Base-by-base conservation (phyloP, 64 coral and sea anemone genomes). In the Montipora capricornis region DNA sequence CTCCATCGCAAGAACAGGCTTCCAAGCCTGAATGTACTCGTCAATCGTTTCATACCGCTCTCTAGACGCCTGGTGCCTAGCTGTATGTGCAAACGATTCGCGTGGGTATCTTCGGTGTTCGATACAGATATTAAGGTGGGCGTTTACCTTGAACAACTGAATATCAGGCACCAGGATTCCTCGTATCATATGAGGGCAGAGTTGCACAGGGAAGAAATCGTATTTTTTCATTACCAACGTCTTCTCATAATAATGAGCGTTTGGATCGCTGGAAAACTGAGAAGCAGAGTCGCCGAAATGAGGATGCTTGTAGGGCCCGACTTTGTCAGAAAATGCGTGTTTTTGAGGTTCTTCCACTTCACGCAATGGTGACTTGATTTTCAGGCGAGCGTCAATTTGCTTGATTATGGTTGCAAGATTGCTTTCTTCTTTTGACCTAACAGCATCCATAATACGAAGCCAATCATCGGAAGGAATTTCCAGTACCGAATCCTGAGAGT, bases 1-100 rank as follows among this genome's bases (percentile, higher is more conserved):
- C 49, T 97, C 95, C 89, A 97, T 92, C 6, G 89, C 92, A 55
- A 97, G 68, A 10, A 97, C 81, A 13, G 92, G 95, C 16, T 76
- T 92, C 95, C 95, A 97, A 20, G 91, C 46, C 0, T 37, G 4
- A 19, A 97, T 82, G 75, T 94, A 96, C 14, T 96, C 67, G 5
- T 91, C 95, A 91, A 96, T 87, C 5, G 80, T 87, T 20, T 20
- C 64, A 60, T 96, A 96, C 12, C 14, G 74, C 44, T 51, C n/a
- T 29, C 82, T 80, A 55, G 95, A 96, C 50, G 95, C 95, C 22
- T 61, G 76, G 10, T 66, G 68, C 20, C 88, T 51, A 3, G 95
- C 83, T 49, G 76, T 75, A 19, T 60, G 60, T 49, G 92, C 89
- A 89, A 97, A 96, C 20, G 92, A 96, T 11, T 93, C 87, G 5